phyloP scores from a whole-genome alignment of 30 jellyfish, hydroid and myxozoan genomes.

The Hydra vulgaris region DNA sequence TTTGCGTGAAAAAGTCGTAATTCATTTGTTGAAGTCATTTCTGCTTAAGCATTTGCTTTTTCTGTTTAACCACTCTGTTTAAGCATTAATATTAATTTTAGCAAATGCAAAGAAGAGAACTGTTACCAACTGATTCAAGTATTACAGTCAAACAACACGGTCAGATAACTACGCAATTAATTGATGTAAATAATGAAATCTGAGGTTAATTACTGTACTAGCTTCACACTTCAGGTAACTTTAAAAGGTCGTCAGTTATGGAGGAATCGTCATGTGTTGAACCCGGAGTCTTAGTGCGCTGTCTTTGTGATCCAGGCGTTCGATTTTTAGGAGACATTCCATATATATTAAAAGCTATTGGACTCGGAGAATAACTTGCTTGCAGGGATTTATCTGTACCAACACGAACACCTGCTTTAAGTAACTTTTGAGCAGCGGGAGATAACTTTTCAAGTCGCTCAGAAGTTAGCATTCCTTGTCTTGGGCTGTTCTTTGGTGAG shows the following conservation, averaged over 20 bases:
- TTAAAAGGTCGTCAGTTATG: conserved; percentile 62
- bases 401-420: conserved; percentile 56
- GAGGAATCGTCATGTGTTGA: conserved; percentile 48
- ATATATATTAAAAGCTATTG: conserved; percentile 25
- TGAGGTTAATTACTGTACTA: too few species aligned
- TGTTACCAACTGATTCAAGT: too few species aligned
- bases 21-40: too few species aligned
- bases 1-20: too few species aligned
- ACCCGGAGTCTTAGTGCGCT: conserved; percentile 51
- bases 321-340: conserved; percentile 39
- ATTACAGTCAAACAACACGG: too few species aligned
- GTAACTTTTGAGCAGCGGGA: conserved; percentile 94
- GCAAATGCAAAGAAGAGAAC: too few species aligned
- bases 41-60: too few species aligned
- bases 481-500: conserved; percentile 33
- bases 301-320: conserved; percentile 44
- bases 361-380: conserved; percentile 79
- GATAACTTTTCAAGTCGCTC: conserved; percentile 60
- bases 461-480: conserved; percentile 48
- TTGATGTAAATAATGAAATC: too few species aligned
- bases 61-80: too few species aligned
- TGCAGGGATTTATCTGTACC: conserved; percentile 67
- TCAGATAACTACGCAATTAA: too few species aligned
- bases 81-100: too few species aligned
- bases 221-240: conserved; percentile 52